Evolutionary conservation across 2,113 vertebrate species (phyloP).

Genomic region (Pseudorhombus dupliciocellatus): DNA sequence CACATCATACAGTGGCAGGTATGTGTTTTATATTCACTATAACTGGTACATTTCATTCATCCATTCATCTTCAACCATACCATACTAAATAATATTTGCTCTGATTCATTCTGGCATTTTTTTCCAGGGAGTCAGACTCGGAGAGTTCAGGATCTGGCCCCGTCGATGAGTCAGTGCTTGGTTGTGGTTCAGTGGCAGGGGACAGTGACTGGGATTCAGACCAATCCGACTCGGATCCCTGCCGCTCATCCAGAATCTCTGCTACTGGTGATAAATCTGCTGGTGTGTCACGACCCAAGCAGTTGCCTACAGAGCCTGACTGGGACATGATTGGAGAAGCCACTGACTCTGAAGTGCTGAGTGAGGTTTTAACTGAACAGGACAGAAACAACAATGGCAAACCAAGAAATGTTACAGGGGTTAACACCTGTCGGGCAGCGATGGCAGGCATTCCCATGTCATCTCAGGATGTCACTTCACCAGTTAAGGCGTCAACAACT

Average conservation of each 20-base stretch:
- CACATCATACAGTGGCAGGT: slow-evolving; percentile 73
- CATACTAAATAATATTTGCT: neutral
- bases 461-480: slow-evolving; percentile 19
- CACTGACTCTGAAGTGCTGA: slow-evolving; percentile 50
- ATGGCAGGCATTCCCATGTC: slow-evolving; percentile 38
- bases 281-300: slow-evolving; percentile 25
- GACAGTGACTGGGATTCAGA: slow-evolving; percentile 85
- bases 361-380: slow-evolving; percentile 46
- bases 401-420: slow-evolving; percentile 6
- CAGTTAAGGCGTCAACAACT: neutral
- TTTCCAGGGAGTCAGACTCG: slow-evolving; percentile 77
- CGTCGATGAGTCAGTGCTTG: slow-evolving; percentile 74
- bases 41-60: neutral
- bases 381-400: slow-evolving; percentile 29
- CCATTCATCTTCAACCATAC: too few relatives aligned
- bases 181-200: slow-evolving; percentile 73
- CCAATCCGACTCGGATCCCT: slow-evolving; percentile 74
- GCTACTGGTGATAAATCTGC: slow-evolving; percentile 34
- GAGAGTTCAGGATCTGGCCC: slow-evolving; percentile 81
- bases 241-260: slow-evolving; percentile 56
- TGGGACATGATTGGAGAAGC: slow-evolving; percentile 77
- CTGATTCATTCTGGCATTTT: slow-evolving; percentile 5
- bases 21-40: slow-evolving; percentile 10
- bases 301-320: slow-evolving; percentile 36
- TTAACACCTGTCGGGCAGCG: slow-evolving; percentile 12